Evolutionary conservation across 64 coral and sea anemone species (phyloP).

Genomic region (Pachyseris speciosa): DNA sequence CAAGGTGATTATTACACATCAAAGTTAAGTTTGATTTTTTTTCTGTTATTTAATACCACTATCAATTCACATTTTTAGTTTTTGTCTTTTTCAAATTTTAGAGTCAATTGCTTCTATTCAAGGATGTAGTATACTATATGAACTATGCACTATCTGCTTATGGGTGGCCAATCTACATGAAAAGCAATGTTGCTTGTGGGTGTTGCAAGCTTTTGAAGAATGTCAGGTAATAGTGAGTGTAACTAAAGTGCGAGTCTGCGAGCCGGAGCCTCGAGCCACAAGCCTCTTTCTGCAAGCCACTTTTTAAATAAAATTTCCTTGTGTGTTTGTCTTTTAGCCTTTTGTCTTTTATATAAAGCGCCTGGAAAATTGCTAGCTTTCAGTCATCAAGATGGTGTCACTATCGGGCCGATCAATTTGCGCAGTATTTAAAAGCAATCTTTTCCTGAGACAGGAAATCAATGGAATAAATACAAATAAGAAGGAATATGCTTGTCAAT

Average conservation of each 20-base stretch:
- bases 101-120: slow-evolving; percentile 80
- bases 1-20: slow-evolving; percentile 47
- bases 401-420: no score
- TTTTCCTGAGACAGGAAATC: no score
- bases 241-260: no score
- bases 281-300: neutral
- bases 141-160: slow-evolving; percentile 97
- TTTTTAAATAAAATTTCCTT: no score
- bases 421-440: no score
- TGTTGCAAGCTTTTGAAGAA: slow-evolving; percentile 80
- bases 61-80: neutral
- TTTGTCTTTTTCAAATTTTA: slow-evolving; percentile 20
- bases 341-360: no score
- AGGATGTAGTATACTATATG: slow-evolving; percentile 97
- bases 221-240: slow-evolving; percentile 88
- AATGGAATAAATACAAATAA: no score
- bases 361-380: no score
- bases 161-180: slow-evolving; percentile 99
- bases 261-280: no score
- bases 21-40: neutral
- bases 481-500: no score
- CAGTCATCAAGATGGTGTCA: no score
- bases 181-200: slow-evolving; percentile 82
- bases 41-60: neutral
- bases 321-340: no score